phyloP scores from a whole-genome alignment of 1,140 invertebrate genomes.

The Drosophila prosaltans region DNA sequence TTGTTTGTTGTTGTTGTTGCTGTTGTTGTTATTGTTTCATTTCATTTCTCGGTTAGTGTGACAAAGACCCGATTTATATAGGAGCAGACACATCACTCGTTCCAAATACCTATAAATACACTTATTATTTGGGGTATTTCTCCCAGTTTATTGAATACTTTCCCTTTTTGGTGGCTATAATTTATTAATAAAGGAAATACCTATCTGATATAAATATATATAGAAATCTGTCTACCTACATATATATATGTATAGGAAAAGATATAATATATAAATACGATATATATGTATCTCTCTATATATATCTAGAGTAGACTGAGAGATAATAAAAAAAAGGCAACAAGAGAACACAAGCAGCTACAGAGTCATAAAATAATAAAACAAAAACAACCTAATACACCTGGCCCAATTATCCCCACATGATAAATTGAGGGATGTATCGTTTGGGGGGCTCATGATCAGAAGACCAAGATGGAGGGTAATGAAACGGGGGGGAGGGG shows the following conservation, averaged over 20 bases:
- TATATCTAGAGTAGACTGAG: not conserved
- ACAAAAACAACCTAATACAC: constrained; percentile 36
- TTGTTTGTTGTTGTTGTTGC: not conserved
- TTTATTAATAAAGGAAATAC: constrained; percentile 39
- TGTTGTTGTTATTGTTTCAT: not conserved
- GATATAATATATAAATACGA: constrained; percentile 4
- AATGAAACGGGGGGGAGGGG: not conserved
- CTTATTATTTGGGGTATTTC: constrained; percentile 75
- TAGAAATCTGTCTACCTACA: not conserved
- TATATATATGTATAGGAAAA: not conserved
- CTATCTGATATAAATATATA: not conserved
- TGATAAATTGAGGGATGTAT: constrained; percentile 4
- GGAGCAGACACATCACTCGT: constrained; percentile 57
- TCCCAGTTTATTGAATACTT: constrained; percentile 79
- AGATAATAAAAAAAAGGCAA: constrained; percentile 42
- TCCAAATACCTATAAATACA: constrained; percentile 80
- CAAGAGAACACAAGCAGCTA: constrained; percentile 4
- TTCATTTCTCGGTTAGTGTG: constrained; percentile 76
- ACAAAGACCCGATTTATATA: constrained; percentile 71
- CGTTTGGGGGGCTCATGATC: not conserved
- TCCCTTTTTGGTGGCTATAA: constrained; percentile 58
- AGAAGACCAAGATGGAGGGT: not conserved
- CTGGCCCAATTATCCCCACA: constrained; percentile 48
- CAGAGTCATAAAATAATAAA: constrained; percentile 27
- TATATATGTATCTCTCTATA: not conserved